Conservation (phyloP, 2,797 vertebrate genomes). For the Rhyacichthys aspro region DNA sequence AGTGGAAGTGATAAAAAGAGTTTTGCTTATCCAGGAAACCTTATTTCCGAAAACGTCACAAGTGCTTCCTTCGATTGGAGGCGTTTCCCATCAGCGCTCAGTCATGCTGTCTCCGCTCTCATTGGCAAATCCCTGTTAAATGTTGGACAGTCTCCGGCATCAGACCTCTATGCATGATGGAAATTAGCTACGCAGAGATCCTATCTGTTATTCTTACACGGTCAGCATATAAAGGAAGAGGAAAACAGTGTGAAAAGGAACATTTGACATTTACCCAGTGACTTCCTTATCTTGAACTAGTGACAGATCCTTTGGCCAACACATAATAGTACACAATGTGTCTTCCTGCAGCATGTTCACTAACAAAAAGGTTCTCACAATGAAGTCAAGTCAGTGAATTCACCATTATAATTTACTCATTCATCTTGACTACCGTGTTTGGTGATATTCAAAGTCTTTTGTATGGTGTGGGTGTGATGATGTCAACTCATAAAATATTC, state of each 20-base stretch:
- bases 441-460: constrained; percentile 6
- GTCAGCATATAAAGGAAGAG: constrained; percentile 32
- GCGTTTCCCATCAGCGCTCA: constrained; percentile 59
- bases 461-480: constrained; percentile 22
- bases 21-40: constrained; percentile 57
- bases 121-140: constrained; percentile 48
- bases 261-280: constrained; percentile 61
- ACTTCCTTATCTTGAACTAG: constrained; percentile 48
- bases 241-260: constrained; percentile 51
- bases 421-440: constrained; percentile 10
- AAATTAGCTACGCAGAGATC: constrained; percentile 51
- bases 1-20: not conserved
- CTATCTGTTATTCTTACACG: constrained; percentile 45
- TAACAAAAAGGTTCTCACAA: constrained; percentile 15
- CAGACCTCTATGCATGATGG: constrained; percentile 31
- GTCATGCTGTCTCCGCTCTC: constrained; percentile 45
- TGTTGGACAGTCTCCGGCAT: constrained; percentile 44
- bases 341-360: constrained; percentile 17
- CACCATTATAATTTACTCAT: constrained; percentile 24
- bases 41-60: constrained; percentile 54
- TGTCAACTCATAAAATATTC: constrained; percentile 63
- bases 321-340: constrained; percentile 17
- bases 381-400: constrained; percentile 31
- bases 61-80: constrained; percentile 68
- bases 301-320: constrained; percentile 37